phyloP scores from a whole-genome alignment of 1,140 invertebrate species.

The Eulimnadia texana region DNA sequence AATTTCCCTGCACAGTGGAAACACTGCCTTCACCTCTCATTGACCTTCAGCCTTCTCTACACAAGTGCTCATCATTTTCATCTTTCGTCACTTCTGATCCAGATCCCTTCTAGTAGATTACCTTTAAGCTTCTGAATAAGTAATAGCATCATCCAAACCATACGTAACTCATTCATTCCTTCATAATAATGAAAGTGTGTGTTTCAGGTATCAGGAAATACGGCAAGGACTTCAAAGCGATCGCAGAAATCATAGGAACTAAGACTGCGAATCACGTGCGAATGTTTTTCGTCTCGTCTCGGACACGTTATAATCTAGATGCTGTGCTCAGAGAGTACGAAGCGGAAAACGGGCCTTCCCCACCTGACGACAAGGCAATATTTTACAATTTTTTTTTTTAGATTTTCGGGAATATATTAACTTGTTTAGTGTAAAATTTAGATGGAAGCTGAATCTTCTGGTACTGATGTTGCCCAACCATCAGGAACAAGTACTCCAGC shows the following conservation, averaged over 20 bases:
- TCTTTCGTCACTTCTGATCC: too few species aligned
- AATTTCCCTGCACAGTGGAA: too few species aligned
- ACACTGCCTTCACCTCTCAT: too few species aligned
- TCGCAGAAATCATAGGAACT: constrained; percentile 86
- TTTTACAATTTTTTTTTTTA: not conserved
- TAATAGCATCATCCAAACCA: too few species aligned
- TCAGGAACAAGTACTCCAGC: not conserved
- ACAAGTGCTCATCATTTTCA: too few species aligned
- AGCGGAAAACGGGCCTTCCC: constrained; percentile 45
- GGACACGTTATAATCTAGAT: constrained; percentile 79
- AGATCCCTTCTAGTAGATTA: too few species aligned
- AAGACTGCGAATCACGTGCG: constrained; percentile 85
- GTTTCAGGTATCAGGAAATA: constrained; percentile 62
- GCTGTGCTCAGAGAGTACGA: constrained; percentile 77
- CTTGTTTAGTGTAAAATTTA: not conserved
- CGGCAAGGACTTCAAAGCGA: constrained; percentile 89
- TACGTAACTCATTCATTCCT: too few species aligned
- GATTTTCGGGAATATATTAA: not conserved
- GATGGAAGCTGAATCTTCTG: not conserved
- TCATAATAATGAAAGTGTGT: too few species aligned
- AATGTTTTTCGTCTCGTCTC: constrained; percentile 79
- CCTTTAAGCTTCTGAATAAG: too few species aligned
- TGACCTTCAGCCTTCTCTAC: too few species aligned
- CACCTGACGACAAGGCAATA: constrained; percentile 33
- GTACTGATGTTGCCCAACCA: not conserved